Base-by-base conservation (phyloP, 2,113 vertebrate species). In the Scortum barcoo region DNA sequence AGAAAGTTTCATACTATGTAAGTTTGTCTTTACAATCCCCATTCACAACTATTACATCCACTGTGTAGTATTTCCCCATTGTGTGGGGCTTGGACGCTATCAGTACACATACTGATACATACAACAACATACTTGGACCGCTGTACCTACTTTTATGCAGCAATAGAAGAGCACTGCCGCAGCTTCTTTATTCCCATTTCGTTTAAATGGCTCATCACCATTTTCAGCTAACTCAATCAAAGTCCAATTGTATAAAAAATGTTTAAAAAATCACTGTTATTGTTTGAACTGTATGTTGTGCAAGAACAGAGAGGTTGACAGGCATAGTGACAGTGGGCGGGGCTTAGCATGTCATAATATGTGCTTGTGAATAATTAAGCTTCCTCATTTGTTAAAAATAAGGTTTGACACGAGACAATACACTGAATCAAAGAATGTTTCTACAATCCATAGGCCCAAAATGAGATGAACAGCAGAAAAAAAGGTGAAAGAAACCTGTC, bases 401-500 rank as follows among this genome's bases (percentile, higher is more conserved):
- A 19, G 9, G 10, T 46, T 80, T 80, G 38, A 48, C 36, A 28
- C 71, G 50, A 38, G 33, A 28, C 28, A 14, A 13, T 57, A 6
- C 7, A 74, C 33, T 54, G 0, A 44, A 72, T 54, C 10, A 2
- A 2, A 26, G 38, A 28, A 50, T 56, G 2, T 78, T 67, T 57
- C 53, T 70, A 2, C 13, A 65, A 50, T 24, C 38, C 16, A 53
- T 65, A 72, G 6, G 2, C 16, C 24, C 30, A 56, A 50, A 51
- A 48, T 40, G 4, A 72, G 46, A 1, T 12, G 9, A 63, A 38
- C 9, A 63, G 28, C 9, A 54, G 53, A 36, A 17, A 50, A 56
- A 70, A 26, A n/a, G n/a, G 30, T 14, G 17, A 70, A 58, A 17
- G 7, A 56, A 81, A 99, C 98, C 98, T 97, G 96, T 95, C 85